Evolutionary conservation across 1,140 invertebrate genomes (phyloP), one percentile per base, ranked within the genome.

Genomic region (Drosophila burlai): DNA sequence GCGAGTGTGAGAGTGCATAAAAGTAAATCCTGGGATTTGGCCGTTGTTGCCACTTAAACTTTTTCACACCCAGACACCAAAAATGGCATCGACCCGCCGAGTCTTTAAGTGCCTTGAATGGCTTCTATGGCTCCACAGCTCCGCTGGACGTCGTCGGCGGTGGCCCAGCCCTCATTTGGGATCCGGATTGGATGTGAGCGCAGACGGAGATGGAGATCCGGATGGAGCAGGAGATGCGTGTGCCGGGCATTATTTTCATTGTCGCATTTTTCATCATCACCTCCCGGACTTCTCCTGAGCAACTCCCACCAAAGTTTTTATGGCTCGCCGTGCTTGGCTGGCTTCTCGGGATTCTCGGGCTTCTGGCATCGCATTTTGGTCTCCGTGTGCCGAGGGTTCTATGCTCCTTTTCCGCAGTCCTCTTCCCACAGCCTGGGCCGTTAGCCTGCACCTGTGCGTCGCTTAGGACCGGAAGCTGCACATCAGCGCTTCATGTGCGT

Each of bases 191-290:
- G 34, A 40, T 58, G 54, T 40, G 59, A 47, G 43, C n/a, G 26
- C 59, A 21, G 34, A 29, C 49, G 49, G 29, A 50, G 49, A 52
- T 18, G 34, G 52, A 34, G 72, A 21, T 34, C 40, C 31, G 34
- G 18, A 42, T 60, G 52, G 54, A 60, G 42, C n/a, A 61, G 66
- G 50, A 65, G 54, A 63, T 87, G 87, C 64, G 75, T 84, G 85
- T 90, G 81, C 67, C 63, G 63, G 76, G 80, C 80, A 90, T 92
- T 91, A 90, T 83, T 91, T 92, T 91, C 89, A 91, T 92, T 91
- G 89, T 90, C 89, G 82, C 89, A 91, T 91, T 91, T 91, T 91
- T 91, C 89, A 91, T 91, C 90, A 90, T 91, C 83, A 81, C 73
- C 75, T 73, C 47, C 68, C 60, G 24, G 46, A 40, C 47, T 49